These are phyloP conservation scores for Oithona nana DNA, from an alignment of 2,888 invertebrate species.

Conservation along the genomic window DNA sequence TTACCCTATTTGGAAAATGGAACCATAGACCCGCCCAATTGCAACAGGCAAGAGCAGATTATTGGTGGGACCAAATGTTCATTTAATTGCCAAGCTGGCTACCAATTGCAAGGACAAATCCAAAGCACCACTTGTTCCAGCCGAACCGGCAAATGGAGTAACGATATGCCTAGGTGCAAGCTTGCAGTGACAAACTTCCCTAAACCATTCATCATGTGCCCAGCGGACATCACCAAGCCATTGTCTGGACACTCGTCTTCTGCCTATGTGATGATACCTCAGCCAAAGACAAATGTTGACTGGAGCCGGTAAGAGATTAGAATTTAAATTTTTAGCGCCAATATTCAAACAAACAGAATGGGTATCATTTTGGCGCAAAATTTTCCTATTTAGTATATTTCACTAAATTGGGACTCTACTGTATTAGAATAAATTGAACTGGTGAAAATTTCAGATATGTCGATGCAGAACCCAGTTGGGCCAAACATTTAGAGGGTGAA, in stretches of 20 bases:
- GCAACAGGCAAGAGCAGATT: conserved; percentile 29
- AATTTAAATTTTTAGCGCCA: no score
- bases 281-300: conserved; percentile 43
- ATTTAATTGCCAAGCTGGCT: conserved; percentile 14
- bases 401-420: no score
- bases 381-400: no score
- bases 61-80: conserved; percentile 27
- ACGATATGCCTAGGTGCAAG: background rate
- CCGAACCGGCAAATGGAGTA: background rate
- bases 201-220: conserved; percentile 42
- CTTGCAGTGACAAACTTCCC: conserved; percentile 33
- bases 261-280: conserved; percentile 34
- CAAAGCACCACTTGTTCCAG: background rate
- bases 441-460: conserved; percentile 32
- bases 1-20: conserved; percentile 33
- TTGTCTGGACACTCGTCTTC: conserved; percentile 33
- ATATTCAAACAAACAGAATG: no score
- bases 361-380: no score
- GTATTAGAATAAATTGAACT: no score
- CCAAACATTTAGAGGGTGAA: conserved; percentile 38
- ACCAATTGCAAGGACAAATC: background rate
- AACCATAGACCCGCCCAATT: conserved; percentile 34
- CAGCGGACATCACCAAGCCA: conserved; percentile 38
- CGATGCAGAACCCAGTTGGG: conserved; percentile 41
- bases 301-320: conserved; percentile 42